These are phyloP conservation scores for Agelas oroides DNA, from an alignment of 37 sponge, comb jelly and placozoan species.

Conservation along the genomic window DNA sequence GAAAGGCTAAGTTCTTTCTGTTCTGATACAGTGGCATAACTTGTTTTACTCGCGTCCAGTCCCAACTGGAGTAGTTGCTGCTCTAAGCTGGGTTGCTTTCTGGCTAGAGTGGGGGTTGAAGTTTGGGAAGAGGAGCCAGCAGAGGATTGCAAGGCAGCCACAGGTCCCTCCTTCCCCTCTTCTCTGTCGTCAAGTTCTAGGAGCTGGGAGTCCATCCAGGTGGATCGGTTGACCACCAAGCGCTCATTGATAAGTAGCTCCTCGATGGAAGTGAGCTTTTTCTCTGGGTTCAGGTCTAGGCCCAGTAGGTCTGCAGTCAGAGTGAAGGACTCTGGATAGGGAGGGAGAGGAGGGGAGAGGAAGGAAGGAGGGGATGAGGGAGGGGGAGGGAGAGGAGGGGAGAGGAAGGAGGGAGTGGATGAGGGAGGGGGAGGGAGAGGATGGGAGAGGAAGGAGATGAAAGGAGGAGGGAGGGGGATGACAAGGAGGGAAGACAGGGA, in stretches of 20 bases:
- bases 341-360: not conserved
- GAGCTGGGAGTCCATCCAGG: conserved; percentile 67
- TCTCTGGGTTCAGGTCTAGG: conserved; percentile 51
- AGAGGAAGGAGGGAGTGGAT: too few species aligned
- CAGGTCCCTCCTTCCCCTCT: not conserved
- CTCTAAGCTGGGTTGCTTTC: conserved; percentile 18
- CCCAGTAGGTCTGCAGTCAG: conserved; percentile 71
- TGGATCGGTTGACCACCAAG: conserved; percentile 24
- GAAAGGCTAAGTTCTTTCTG: conserved; percentile 32
- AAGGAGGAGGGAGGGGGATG: too few species aligned
- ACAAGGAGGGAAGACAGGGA: too few species aligned
- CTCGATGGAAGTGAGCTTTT: conserved; percentile 32
- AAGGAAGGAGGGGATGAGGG: not conserved
- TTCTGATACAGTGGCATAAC: not conserved
- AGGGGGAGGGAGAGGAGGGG: not conserved
- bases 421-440: too few species aligned
- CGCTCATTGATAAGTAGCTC: conserved; percentile 35
- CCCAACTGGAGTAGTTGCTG: conserved; percentile 44
- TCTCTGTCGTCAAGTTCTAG: conserved; percentile 16
- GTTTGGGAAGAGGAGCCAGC: not conserved
- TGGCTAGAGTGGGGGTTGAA: conserved; percentile 5
- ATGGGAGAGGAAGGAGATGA: too few species aligned
- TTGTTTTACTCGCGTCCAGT: conserved; percentile 46
- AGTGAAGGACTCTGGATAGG: conserved; percentile 23
- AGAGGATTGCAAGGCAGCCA: not conserved